phyloP scores from a whole-genome alignment of 2,888 invertebrate genomes.

The Odontocerum albicorne region DNA sequence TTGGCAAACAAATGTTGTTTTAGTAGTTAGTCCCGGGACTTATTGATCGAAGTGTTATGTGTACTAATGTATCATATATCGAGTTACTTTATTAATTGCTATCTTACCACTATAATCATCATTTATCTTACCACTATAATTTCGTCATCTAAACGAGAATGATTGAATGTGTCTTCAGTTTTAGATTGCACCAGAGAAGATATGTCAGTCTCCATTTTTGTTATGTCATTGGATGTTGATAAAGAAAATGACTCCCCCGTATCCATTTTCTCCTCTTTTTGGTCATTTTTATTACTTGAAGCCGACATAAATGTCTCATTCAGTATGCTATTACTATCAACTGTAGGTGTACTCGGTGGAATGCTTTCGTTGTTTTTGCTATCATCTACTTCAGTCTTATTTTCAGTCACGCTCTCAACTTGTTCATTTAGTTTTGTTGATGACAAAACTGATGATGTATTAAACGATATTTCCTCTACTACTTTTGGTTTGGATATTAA shows the following conservation, averaged over 20 bases:
- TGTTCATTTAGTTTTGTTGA: constrained; percentile 15
- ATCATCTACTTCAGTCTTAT: not conserved
- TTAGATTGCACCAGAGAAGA: not conserved
- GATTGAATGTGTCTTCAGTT: constrained; percentile 6
- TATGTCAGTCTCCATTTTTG: constrained; percentile 14
- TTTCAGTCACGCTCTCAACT: not conserved
- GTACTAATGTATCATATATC: no score
- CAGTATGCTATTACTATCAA: not conserved
- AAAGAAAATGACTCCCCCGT: constrained; percentile 1
- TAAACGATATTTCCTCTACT: constrained; percentile 13
- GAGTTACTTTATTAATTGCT: no score
- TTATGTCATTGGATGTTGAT: not conserved
- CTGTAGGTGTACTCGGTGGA: no score
- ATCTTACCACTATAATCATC: no score
- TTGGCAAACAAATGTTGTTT: no score
- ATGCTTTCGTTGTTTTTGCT: no score
- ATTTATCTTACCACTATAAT: constrained; percentile 23
- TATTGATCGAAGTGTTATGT: no score
- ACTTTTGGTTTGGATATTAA: constrained; percentile 46
- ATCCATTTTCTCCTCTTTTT: constrained; percentile 14
- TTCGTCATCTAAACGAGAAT: constrained; percentile 23
- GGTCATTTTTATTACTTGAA: not conserved
- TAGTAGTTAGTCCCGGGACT: no score
- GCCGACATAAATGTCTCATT: constrained; percentile 11
- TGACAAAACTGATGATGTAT: constrained; percentile 17